Evolutionary conservation across 2,888 invertebrate genomes (phyloP).

Genomic region (Strigamia transsilvanica): DNA sequence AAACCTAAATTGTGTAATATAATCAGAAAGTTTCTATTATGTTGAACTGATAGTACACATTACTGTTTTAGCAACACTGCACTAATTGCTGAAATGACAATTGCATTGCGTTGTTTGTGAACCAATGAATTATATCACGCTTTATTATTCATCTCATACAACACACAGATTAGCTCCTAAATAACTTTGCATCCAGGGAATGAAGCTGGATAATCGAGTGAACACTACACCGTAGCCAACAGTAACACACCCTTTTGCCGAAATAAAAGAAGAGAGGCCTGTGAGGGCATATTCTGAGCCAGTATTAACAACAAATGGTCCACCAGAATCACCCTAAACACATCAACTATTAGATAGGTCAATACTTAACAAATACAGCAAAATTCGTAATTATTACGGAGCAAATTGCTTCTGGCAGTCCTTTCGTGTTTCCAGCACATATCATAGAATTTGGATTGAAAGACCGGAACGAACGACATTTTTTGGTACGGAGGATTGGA

Average conservation of each 20-base stretch:
- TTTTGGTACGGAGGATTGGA: background rate
- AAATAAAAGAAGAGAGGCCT: background rate
- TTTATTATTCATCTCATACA: background rate
- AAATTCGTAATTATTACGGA: background rate
- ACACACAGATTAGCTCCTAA: background rate
- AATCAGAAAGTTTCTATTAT: no score
- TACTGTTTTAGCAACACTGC: no score
- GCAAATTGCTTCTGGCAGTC: background rate
- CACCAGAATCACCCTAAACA: conserved; percentile 9
- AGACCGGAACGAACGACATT: background rate
- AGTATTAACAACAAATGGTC: background rate
- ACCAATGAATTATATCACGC: background rate
- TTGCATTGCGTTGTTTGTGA: no score
- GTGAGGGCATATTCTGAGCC: background rate
- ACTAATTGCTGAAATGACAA: no score
- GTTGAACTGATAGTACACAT: no score
- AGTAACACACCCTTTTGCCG: background rate
- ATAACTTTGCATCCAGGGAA: conserved; percentile 4
- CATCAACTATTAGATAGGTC: background rate
- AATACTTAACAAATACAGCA: no score
- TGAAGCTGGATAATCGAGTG: background rate
- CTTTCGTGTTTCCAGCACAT: background rate
- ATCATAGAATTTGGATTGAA: conserved; percentile 20
- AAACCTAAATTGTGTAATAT: no score
- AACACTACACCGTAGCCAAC: conserved; percentile 16